phyloP scores from a whole-genome alignment of 2,888 invertebrate species.

The Lottia scabra region DNA sequence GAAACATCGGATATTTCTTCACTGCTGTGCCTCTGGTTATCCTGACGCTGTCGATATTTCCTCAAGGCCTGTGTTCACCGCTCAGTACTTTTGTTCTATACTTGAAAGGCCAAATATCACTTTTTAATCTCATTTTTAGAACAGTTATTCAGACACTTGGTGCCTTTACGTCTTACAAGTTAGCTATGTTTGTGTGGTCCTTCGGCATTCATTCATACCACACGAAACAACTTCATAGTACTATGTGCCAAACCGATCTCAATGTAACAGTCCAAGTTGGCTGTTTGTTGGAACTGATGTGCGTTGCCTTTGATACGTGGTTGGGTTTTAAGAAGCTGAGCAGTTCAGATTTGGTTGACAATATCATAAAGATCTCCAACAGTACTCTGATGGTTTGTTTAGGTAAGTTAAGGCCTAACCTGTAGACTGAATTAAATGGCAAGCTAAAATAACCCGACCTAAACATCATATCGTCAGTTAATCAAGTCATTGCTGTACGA shows the following conservation, averaged over 20 bases:
- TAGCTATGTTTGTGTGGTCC: constrained; percentile 35
- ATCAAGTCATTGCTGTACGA: too few species aligned
- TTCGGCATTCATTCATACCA: constrained; percentile 39
- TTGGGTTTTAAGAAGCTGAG: constrained; percentile 36
- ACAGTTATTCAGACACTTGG: constrained; percentile 35
- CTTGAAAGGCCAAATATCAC: constrained; percentile 28
- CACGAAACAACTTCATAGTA: constrained; percentile 6
- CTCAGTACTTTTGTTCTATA: constrained; percentile 35
- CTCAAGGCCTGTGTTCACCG: constrained; percentile 38
- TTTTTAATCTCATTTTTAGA: constrained; percentile 31
- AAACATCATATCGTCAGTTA: too few species aligned
- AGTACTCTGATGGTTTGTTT: constrained; percentile 38
- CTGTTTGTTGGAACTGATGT: constrained; percentile 44
- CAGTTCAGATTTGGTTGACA: constrained; percentile 32
- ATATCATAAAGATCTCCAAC: constrained; percentile 38
- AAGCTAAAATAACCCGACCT: too few species aligned
- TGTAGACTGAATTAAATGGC: too few species aligned
- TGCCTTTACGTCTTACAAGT: constrained; percentile 39
- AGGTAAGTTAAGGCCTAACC: constrained; percentile 33
- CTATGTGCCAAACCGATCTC: constrained; percentile 42
- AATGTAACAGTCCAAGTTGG: constrained; percentile 40
- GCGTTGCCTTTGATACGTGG: constrained; percentile 44
- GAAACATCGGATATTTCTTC: constrained; percentile 38
- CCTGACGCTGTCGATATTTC: constrained; percentile 28
- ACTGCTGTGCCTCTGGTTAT: constrained; percentile 37